Conservation (phyloP, 2,113 vertebrate species). For the Gymnocephalus cernua region DNA sequence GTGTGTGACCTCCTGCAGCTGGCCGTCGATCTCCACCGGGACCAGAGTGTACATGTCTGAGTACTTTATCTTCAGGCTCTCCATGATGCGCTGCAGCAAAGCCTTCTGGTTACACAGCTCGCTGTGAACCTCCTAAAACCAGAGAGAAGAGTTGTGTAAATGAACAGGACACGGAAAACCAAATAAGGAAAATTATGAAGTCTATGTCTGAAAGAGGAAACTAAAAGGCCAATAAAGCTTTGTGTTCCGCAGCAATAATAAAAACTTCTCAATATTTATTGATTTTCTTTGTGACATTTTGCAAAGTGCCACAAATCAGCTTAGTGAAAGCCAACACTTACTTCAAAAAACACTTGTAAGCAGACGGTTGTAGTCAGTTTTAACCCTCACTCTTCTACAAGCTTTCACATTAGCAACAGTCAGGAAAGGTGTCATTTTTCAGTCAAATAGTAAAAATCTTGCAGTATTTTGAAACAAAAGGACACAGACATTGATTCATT, state of each 20-base stretch:
- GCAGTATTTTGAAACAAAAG: not conserved
- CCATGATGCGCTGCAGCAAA: slow-evolving; percentile 85
- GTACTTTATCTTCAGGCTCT: slow-evolving; percentile 88
- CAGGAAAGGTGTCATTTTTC: not conserved
- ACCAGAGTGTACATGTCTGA: slow-evolving; percentile 85
- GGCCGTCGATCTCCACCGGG: slow-evolving; percentile 85
- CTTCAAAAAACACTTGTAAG: not conserved
- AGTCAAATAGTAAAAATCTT: not conserved
- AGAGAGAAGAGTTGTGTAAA: not conserved
- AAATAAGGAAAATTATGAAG: not conserved
- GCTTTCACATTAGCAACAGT: not conserved
- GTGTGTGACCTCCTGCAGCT: slow-evolving; percentile 86
- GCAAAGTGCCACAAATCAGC: not conserved
- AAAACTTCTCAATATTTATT: not conserved
- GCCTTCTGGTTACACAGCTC: slow-evolving; percentile 86
- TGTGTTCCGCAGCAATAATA: not conserved
- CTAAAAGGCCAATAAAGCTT: not conserved
- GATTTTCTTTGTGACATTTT: not conserved
- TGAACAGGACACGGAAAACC: not conserved
- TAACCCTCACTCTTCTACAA: not conserved
- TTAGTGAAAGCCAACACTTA: not conserved
- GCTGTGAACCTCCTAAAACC: slow-evolving; percentile 85
- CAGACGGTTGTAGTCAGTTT: not conserved
- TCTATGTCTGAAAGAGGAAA: not conserved
- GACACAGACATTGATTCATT: slow-evolving; percentile 53